phyloP scores from a whole-genome alignment of 1,140 invertebrate genomes.

The Lineus longissimus region DNA sequence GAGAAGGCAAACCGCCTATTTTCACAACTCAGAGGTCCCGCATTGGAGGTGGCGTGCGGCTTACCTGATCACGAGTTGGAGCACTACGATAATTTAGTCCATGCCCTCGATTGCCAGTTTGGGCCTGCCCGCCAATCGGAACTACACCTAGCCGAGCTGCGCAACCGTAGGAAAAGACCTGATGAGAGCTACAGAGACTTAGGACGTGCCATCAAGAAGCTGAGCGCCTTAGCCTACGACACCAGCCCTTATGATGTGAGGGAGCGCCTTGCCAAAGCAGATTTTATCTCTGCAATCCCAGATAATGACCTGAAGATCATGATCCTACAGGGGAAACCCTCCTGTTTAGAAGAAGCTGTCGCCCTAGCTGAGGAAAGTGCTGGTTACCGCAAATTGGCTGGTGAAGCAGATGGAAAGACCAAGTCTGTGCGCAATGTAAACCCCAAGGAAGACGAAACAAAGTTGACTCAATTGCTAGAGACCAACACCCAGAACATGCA shows the following conservation, averaged over 20 bases:
- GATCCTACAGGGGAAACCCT: constrained; percentile 18
- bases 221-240: constrained; percentile 14
- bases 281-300: constrained; percentile 20
- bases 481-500: neutral
- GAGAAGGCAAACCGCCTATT: constrained; percentile 14
- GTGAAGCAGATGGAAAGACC: neutral
- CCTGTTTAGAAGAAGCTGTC: constrained; percentile 20
- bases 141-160: constrained; percentile 15
- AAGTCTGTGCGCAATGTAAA: too few species aligned
- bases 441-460: neutral
- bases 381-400: constrained; percentile 5
- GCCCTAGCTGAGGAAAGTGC: constrained; percentile 20
- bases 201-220: constrained; percentile 13
- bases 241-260: constrained; percentile 12
- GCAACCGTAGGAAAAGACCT: constrained; percentile 12
- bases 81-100: constrained; percentile 8
- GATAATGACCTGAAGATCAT: constrained; percentile 14
- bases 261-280: constrained; percentile 22
- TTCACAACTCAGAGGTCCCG: constrained; percentile 8
- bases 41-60: constrained; percentile 5
- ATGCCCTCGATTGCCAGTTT: constrained; percentile 15
- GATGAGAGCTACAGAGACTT: constrained; percentile 16
- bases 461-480: neutral
- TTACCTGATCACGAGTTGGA: neutral
- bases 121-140: constrained; percentile 15